Evolutionary conservation across 2,888 invertebrate species (phyloP).

Genomic region (Pollenia griseotomentosa): DNA sequence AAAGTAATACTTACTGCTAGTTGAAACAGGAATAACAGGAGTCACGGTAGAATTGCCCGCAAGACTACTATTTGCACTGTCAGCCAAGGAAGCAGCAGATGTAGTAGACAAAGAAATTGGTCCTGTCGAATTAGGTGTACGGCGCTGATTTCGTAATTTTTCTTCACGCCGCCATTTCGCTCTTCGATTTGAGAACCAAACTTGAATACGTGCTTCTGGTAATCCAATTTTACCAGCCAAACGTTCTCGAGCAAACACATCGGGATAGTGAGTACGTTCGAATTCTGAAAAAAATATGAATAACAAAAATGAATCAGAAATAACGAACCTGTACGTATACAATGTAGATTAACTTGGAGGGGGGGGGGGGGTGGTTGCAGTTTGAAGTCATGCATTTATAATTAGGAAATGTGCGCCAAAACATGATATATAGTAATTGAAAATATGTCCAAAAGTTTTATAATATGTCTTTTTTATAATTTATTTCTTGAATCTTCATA

Average conservation of each 20-base stretch:
- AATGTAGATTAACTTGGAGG: no score
- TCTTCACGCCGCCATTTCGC: slow-evolving; percentile 99
- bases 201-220: slow-evolving; percentile 97
- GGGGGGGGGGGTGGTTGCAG: no score
- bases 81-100: slow-evolving; percentile 75
- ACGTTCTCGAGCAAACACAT: slow-evolving; percentile 96
- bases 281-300: slow-evolving; percentile 87
- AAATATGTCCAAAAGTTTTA: no score
- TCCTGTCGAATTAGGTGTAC: slow-evolving; percentile 80
- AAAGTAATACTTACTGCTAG: slow-evolving; percentile 76
- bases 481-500: no score
- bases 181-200: slow-evolving; percentile 94
- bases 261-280: slow-evolving; percentile 97
- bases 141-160: slow-evolving; percentile 96
- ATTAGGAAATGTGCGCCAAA: no score
- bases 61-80: slow-evolving; percentile 77
- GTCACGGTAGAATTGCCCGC: slow-evolving; percentile 67
- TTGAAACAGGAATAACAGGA: slow-evolving; percentile 57
- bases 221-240: slow-evolving; percentile 96
- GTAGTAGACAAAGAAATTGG: slow-evolving; percentile 73
- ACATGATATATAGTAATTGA: no score
- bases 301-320: no score
- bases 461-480: no score
- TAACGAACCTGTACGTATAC: no score
- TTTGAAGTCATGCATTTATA: no score